phyloP scores from a whole-genome alignment of 2,797 vertebrate species.

The Typhlichthys subterraneus region DNA sequence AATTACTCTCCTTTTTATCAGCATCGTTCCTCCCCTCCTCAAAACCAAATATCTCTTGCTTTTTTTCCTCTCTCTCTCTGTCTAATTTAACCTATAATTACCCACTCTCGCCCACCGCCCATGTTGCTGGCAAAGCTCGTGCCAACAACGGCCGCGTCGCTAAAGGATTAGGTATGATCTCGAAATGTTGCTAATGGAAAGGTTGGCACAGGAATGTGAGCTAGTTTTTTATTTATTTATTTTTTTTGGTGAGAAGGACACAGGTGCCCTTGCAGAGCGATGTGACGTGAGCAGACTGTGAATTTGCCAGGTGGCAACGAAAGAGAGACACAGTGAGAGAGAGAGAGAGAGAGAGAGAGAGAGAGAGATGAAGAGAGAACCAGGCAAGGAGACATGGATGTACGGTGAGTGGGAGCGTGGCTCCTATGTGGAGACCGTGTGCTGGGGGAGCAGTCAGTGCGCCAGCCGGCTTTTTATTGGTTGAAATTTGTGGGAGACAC shows the following conservation, averaged over 20 bases:
- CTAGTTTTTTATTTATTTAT: constrained; percentile 48
- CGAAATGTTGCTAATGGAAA: constrained; percentile 79
- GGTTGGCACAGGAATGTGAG: constrained; percentile 76
- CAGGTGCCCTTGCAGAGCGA: constrained; percentile 86
- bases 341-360: constrained; percentile 64
- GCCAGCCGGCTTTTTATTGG: too few relatives aligned
- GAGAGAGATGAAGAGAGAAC: constrained; percentile 55
- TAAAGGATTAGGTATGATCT: constrained; percentile 71
- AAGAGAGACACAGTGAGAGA: constrained; percentile 65
- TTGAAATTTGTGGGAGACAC: constrained; percentile 10
- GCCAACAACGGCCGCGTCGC: constrained; percentile 56
- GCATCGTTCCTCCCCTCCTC: constrained; percentile 56
- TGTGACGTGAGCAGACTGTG: constrained; percentile 85
- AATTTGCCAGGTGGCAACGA: constrained; percentile 84
- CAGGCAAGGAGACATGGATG: constrained; percentile 61
- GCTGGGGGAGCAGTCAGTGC: constrained; percentile 39
- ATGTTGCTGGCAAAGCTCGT: constrained; percentile 61
- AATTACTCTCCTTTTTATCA: constrained; percentile 65
- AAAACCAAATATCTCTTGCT: constrained; percentile 64
- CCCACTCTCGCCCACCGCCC: constrained; percentile 50
- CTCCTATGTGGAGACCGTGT: constrained; percentile 67
- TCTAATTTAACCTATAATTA: constrained; percentile 57
- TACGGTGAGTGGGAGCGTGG: constrained; percentile 61
- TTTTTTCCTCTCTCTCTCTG: constrained; percentile 62
- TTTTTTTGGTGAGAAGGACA: constrained; percentile 78